These are phyloP conservation scores for Euglossa dilemma DNA, from an alignment of 1,140 invertebrate genomes.

Conservation along the genomic window DNA sequence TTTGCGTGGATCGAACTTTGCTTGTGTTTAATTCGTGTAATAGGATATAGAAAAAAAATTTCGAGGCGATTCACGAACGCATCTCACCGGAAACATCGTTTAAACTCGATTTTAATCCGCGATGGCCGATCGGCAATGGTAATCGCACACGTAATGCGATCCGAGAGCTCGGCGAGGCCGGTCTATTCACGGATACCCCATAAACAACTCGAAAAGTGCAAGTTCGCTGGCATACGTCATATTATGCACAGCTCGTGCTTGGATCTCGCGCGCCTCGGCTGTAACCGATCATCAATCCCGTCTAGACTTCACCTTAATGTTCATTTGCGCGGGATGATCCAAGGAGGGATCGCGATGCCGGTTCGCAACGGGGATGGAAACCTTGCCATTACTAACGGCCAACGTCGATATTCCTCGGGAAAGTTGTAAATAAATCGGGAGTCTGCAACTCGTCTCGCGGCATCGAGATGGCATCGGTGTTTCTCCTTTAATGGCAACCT, in stretches of 20 bases:
- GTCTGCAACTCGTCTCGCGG: background rate
- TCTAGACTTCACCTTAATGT: slow-evolving; percentile 35
- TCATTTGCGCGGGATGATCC: slow-evolving; percentile 28
- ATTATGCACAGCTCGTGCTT: slow-evolving; percentile 2
- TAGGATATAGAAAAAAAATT: no score
- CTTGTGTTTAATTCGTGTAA: no score
- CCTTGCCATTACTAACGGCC: slow-evolving; percentile 10
- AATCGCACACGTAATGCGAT: background rate
- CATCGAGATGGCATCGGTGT: background rate
- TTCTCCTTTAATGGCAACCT: slow-evolving; percentile 9
- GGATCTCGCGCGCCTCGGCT: slow-evolving; percentile 22
- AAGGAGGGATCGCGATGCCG: slow-evolving; percentile 1
- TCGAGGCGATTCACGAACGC: no score
- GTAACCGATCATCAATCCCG: slow-evolving; percentile 57
- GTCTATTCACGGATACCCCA: background rate
- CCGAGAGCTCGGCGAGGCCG: background rate
- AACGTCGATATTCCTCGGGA: background rate
- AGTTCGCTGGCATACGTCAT: slow-evolving; percentile 15
- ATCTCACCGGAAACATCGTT: no score
- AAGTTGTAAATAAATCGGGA: slow-evolving; percentile 27
- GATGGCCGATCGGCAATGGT: no score
- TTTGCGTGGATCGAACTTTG: no score
- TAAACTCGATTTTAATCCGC: no score
- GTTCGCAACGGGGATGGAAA: slow-evolving; percentile 44
- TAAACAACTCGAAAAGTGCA: background rate